These are phyloP conservation scores for Heterotis niloticus DNA, from an alignment of 2,113 vertebrate species.

Conservation along the genomic window DNA sequence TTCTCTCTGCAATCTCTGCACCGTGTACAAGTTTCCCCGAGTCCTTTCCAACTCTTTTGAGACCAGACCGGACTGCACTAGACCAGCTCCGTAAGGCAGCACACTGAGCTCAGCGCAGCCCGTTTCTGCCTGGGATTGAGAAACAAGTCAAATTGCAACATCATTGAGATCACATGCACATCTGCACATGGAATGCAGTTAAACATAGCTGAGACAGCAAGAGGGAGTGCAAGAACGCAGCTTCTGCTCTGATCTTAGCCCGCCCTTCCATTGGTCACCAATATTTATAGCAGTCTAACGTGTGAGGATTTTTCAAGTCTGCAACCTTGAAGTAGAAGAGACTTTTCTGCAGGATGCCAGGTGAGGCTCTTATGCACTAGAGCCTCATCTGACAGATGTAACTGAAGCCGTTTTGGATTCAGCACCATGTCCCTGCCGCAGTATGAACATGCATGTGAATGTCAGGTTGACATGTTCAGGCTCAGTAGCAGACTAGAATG, in stretches of 20 bases:
- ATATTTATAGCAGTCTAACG: background rate
- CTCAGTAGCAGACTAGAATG: background rate
- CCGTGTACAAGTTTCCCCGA: too few species aligned
- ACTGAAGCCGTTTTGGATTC: too few species aligned
- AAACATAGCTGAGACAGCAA: too few species aligned
- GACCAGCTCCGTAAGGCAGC: background rate
- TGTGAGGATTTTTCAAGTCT: too few species aligned
- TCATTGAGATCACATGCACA: background rate
- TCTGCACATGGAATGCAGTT: background rate
- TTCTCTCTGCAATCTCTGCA: too few species aligned
- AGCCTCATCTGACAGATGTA: too few species aligned
- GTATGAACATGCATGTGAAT: background rate
- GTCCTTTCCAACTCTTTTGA: too few species aligned
- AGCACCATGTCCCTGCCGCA: background rate
- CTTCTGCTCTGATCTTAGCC: background rate
- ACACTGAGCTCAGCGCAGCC: background rate
- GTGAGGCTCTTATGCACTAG: too few species aligned
- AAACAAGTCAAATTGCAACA: background rate
- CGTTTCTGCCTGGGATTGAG: background rate
- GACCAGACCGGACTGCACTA: too few species aligned
- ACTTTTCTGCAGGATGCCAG: too few species aligned
- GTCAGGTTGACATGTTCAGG: background rate
- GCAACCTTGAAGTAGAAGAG: background rate
- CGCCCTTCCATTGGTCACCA: background rate
- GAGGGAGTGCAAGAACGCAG: too few species aligned